A percentile compares a stretch with the other conserved stretches of the same genome.
phyloP scores from a whole-genome alignment of 2,888 invertebrate species.

The Flabesymbios commensalis region DNA sequence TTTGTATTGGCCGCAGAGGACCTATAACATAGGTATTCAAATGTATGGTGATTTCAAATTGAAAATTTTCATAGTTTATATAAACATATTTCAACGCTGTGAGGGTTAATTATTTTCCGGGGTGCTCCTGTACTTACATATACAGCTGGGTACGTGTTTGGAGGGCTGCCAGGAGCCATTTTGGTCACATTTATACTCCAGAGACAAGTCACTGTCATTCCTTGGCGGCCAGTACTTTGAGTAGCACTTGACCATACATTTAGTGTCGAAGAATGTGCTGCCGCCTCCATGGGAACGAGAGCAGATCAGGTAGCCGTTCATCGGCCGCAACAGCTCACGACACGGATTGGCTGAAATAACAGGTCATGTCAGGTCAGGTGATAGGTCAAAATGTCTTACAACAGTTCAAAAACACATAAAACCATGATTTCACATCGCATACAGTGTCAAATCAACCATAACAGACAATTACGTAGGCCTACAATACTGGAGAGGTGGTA shows the following conservation, averaged over 20 bases:
- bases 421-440: too few relatives aligned
- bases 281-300: slow-evolving; percentile 29
- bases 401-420: too few relatives aligned
- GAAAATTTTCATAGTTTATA: too few relatives aligned
- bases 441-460: too few relatives aligned
- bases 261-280: slow-evolving; percentile 16
- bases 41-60: too few relatives aligned
- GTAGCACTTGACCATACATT: slow-evolving; percentile 30
- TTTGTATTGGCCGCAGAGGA: too few relatives aligned
- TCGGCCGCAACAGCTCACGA: slow-evolving; percentile 25
- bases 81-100: too few relatives aligned
- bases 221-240: slow-evolving; percentile 25
- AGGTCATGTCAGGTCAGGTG: neutral
- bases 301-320: slow-evolving; percentile 31
- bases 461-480: too few relatives aligned
- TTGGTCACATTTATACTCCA: slow-evolving; percentile 25
- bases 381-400: neutral
- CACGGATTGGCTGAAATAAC: slow-evolving; percentile 33
- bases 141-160: slow-evolving; percentile 29
- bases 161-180: slow-evolving; percentile 30
- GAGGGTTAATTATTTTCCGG: too few relatives aligned
- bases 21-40: too few relatives aligned
- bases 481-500: too few relatives aligned
- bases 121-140: slow-evolving; percentile 27
- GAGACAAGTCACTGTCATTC: slow-evolving; percentile 6